phyloP scores from a whole-genome alignment of 2,113 vertebrate genomes.

The Meles meles region DNA sequence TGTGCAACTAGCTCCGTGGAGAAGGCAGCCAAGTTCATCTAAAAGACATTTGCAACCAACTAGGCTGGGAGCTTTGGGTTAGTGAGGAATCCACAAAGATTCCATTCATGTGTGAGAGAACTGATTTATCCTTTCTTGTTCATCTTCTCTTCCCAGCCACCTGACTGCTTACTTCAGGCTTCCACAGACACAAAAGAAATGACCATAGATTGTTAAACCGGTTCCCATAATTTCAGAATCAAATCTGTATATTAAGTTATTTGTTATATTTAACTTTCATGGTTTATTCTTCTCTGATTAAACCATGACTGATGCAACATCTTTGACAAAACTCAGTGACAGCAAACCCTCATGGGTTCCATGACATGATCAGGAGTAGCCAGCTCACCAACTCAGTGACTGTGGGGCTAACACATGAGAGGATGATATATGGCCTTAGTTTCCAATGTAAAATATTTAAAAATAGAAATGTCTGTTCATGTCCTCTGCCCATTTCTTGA shows the following conservation, averaged over 20 bases:
- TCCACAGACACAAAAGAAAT: not conserved
- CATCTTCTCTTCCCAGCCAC: not conserved
- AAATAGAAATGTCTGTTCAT: too few relatives aligned
- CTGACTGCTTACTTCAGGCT: not conserved
- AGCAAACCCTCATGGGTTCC: not conserved
- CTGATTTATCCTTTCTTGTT: not conserved
- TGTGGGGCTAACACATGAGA: not conserved
- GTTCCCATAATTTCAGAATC: not conserved
- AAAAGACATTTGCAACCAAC: not conserved
- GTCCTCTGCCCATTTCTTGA: too few relatives aligned
- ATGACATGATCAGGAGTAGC: not conserved
- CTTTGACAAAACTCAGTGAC: not conserved
- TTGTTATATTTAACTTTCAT: not conserved
- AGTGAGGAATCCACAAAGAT: not conserved
- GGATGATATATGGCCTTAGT: not conserved
- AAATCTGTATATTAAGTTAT: not conserved
- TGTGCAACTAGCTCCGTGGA: not conserved
- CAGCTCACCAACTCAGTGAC: not conserved
- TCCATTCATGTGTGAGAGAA: not conserved
- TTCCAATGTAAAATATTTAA: not conserved
- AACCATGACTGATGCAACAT: not conserved
- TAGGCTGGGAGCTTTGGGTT: not conserved
- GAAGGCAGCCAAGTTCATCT: not conserved
- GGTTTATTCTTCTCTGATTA: not conserved
- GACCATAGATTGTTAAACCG: not conserved